Conservation (phyloP, 1,140 invertebrate genomes). For the Bradynema listronoti region DNA sequence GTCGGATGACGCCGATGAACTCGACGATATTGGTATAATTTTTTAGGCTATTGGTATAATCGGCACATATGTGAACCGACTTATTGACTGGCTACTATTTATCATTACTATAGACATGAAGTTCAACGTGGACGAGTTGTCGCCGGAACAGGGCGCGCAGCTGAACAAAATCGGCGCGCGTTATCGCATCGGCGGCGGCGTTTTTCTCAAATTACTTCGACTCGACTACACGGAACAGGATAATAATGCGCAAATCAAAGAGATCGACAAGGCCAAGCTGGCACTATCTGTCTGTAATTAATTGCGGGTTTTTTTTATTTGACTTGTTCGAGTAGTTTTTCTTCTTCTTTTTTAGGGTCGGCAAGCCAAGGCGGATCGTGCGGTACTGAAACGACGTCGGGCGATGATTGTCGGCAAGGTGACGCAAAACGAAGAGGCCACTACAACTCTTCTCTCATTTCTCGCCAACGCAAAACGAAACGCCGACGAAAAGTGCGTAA, state of each 20-base stretch:
- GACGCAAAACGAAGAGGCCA: slow-evolving; percentile 50
- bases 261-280: slow-evolving; percentile 53
- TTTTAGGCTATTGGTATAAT: slow-evolving; percentile 13
- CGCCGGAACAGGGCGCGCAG: slow-evolving; percentile 31
- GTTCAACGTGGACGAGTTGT: slow-evolving; percentile 39
- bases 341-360: slow-evolving; percentile 42
- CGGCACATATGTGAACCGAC: not conserved
- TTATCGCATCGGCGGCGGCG: slow-evolving; percentile 30
- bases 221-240: slow-evolving; percentile 46
- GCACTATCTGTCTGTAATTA: slow-evolving; percentile 48
- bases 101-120: slow-evolving; percentile 43
- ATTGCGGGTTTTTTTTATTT: slow-evolving; percentile 7
- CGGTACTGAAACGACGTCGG: slow-evolving; percentile 38
- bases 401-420: slow-evolving; percentile 44
- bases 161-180: slow-evolving; percentile 43
- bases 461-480: slow-evolving; percentile 20
- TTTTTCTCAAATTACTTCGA: slow-evolving; percentile 36
- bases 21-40: slow-evolving; percentile 32
- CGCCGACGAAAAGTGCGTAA: slow-evolving; percentile 21
- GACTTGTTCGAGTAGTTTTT: not conserved
- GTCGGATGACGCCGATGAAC: slow-evolving; percentile 33
- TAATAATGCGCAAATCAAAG: slow-evolving; percentile 40
- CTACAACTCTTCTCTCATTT: slow-evolving; percentile 45
- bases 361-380: slow-evolving; percentile 50
- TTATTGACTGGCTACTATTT: slow-evolving; percentile 13